Base-by-base conservation (phyloP, 2,113 vertebrate genomes). In the Ophthalmolycus amberensis region DNA sequence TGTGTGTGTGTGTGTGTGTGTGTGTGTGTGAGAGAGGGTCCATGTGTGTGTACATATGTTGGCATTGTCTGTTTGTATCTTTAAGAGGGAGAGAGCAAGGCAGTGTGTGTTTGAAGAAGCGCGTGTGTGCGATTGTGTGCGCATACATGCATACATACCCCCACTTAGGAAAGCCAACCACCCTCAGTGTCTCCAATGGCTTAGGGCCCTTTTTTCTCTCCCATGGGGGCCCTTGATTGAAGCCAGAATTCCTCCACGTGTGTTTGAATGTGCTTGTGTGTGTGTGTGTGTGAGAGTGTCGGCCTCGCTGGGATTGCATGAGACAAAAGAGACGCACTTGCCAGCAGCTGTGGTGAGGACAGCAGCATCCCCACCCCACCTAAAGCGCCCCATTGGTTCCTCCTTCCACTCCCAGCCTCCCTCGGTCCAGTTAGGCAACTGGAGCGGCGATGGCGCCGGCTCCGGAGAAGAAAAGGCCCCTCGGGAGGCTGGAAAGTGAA, bases 401-500 rank as follows among this genome's bases (percentile, higher is more conserved):
- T 88, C 86, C 78, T 71, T 91, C 84, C 71, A 85, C 83, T 80
- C 82, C 81, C 88, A 84, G 79, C 68, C 83, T 88, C 77, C 73
- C 71, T 85, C 72, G 42, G 94, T 92, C 94, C 95, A 91, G 90
- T 76, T 75, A 77, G 89, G 92, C 87, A 89, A 84, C 54, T 20
- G 77, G 88, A 85, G 87, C 66, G 46, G 79, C 56, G 64, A 82
- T 77, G 85, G 96, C 95, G 93, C 94, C 94, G 92, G 95, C 94
- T 95, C 96, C 95, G 94, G 94, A 95, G 79, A 77, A 83, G 85
- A 81, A 83, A 95, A 96, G 94, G 94, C 94, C 96, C 96, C 96
- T 95, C 92, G 94, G 96, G 96, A 96, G 94, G 95, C 95, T 97
- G 97, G 96, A 97, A 95, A 96, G 96, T 96, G 96, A 98, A 97